Base-by-base conservation (phyloP, 2,888 invertebrate species). In the Platycheirus rosarum region DNA sequence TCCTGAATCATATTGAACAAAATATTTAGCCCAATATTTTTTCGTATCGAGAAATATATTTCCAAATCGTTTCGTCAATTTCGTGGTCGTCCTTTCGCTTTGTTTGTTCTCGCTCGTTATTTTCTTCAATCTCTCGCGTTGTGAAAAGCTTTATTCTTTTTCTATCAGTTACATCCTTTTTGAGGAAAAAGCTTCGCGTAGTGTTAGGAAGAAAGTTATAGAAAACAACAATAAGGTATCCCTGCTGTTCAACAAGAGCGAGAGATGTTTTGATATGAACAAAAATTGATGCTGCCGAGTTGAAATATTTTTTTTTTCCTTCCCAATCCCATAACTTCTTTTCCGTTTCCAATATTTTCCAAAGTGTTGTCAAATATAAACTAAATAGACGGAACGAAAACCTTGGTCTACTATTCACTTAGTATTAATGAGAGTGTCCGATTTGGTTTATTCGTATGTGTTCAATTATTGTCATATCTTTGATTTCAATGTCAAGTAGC, bases 401-500 rank as follows among this genome's bases (percentile, higher is more conserved):
- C 23, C 11, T 20, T 7, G 9, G 42, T 42, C 2, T 26, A n/a
- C 11, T 57, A 7, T 29, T 60, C 37, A 37, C 37, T 40, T 29
- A n/a, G 7, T 16, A 11, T 60, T 26, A 14, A 42, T 16, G 14
- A n/a, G n/a, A n/a, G 14, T 51, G 8, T 55, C 11, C 9, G 2
- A 23, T 55, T 6, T 55, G 13, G n/a, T n/a, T n/a, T 14, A 23
- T 16, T 40, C n/a, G 55, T 49, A 35, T 55, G 20, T 35, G 49
- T 26, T 32, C 16, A 26, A 26, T 49, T 66, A 42, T 14, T 35
- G 7, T 55, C 9, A 11, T 13, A 40, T 20, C 2, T 42, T 13
- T 53, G 3, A 62, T 75, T 76, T 80, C 80, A 80, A 80, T 80
- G 80, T 76, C 80, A 80, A 80, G 76, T 75, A 70, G 32, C 18